Conservation (phyloP, 2,113 vertebrate species). For the Lanius ludovicianus region DNA sequence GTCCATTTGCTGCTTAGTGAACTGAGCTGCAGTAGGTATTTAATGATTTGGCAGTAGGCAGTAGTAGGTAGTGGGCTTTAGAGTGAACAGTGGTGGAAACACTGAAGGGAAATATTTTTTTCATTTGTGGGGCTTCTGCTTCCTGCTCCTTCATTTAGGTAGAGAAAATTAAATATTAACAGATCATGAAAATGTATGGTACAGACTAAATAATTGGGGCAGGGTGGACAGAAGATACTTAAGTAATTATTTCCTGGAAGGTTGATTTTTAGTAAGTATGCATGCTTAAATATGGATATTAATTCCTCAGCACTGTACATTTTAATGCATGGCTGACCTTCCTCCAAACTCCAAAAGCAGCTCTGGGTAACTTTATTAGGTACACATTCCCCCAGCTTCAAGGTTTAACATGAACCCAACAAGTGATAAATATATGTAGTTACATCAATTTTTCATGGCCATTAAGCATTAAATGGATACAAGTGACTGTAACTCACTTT, state of each 20-base stretch:
- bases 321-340: background rate
- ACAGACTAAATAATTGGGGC: background rate
- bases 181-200: background rate
- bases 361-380: background rate
- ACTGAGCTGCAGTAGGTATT: background rate
- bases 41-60: background rate
- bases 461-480: background rate
- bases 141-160: background rate
- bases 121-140: background rate
- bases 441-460: background rate
- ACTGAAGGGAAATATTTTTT: background rate
- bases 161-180: background rate
- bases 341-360: background rate
- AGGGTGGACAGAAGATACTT: background rate
- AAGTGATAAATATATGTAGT: background rate
- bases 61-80: background rate
- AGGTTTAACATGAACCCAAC: background rate
- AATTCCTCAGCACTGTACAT: background rate
- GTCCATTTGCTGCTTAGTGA: background rate
- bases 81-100: background rate
- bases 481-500: background rate
- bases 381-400: background rate
- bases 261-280: background rate
- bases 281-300: background rate
- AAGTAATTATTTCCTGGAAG: background rate